Percentiles rank a stretch among this genome's conserved stretches.
Evolutionary conservation across 1,140 invertebrate genomes (phyloP).

Genomic region (Apis florea): DNA sequence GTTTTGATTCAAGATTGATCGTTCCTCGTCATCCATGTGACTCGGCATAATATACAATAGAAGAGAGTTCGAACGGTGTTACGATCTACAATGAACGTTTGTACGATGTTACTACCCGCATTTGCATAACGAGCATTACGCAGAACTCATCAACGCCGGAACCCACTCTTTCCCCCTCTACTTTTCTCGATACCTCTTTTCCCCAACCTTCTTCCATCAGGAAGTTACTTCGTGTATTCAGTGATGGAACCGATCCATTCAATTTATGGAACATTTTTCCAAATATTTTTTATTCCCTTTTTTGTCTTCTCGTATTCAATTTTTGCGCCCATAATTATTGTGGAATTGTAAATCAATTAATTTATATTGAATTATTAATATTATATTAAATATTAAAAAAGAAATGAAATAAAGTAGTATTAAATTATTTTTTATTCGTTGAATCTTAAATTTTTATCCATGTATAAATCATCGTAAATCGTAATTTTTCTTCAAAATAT

Average conservation of each 20-base stretch:
- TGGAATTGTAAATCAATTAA: too few species aligned
- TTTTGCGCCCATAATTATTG: too few species aligned
- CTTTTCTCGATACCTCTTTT: background rate
- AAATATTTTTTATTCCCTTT: background rate
- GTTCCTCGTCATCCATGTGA: background rate
- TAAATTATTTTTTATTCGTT: too few species aligned
- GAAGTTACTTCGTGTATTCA: background rate
- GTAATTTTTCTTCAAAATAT: too few species aligned
- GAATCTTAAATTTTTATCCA: too few species aligned
- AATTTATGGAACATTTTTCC: background rate
- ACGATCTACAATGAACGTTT: slow-evolving; percentile 45
- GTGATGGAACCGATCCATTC: slow-evolving; percentile 8
- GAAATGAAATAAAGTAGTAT: too few species aligned
- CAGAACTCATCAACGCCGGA: slow-evolving; percentile 51
- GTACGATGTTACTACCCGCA: slow-evolving; percentile 55
- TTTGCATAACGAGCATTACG: slow-evolving; percentile 60
- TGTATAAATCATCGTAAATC: too few species aligned
- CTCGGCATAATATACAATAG: background rate
- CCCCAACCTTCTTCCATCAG: background rate
- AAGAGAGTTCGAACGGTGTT: slow-evolving; percentile 35
- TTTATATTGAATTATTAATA: too few species aligned
- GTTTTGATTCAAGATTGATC: background rate
- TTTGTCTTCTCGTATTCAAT: too few species aligned
- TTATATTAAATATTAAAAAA: too few species aligned
- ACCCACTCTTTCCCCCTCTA: slow-evolving; percentile 13